These are phyloP conservation scores for Entomobrya multifasciata DNA, from an alignment of 2,888 invertebrate genomes.

Conservation along the genomic window DNA sequence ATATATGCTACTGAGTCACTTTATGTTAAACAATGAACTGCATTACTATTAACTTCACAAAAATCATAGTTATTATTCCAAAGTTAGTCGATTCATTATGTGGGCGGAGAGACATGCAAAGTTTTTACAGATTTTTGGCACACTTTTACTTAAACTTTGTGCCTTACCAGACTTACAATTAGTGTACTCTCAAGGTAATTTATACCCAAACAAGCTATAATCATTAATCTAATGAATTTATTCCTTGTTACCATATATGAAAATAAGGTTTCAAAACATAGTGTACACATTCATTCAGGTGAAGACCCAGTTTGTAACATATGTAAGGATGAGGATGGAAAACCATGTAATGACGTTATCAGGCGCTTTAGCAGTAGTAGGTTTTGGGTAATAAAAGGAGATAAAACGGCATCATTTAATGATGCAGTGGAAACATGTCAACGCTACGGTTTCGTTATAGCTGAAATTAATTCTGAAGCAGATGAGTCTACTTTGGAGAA, in stretches of 20 bases:
- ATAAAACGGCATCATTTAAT: neutral
- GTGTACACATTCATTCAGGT: no score
- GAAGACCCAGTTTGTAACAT: neutral
- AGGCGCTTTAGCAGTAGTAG: neutral
- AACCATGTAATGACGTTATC: neutral
- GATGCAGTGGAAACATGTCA: neutral
- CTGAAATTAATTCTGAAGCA: slow-evolving; percentile 12
- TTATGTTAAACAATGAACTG: no score
- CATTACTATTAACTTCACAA: no score
- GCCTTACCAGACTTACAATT: neutral
- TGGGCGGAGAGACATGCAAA: no score
- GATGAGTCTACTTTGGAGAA: neutral
- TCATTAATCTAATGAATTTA: no score
- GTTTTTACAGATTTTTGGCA: no score
- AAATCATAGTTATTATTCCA: no score
- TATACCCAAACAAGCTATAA: no score
- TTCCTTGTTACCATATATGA: no score
- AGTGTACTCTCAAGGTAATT: slow-evolving; percentile 2
- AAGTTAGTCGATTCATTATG: no score
- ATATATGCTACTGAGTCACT: no score
- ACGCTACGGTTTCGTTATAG: neutral
- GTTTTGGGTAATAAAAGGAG: neutral
- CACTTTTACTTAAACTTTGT: neutral
- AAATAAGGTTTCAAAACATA: no score
- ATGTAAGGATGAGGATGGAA: neutral